Evolutionary conservation across 1,140 invertebrate species (phyloP).

Genomic region (Condylostylus longicornis): DNA sequence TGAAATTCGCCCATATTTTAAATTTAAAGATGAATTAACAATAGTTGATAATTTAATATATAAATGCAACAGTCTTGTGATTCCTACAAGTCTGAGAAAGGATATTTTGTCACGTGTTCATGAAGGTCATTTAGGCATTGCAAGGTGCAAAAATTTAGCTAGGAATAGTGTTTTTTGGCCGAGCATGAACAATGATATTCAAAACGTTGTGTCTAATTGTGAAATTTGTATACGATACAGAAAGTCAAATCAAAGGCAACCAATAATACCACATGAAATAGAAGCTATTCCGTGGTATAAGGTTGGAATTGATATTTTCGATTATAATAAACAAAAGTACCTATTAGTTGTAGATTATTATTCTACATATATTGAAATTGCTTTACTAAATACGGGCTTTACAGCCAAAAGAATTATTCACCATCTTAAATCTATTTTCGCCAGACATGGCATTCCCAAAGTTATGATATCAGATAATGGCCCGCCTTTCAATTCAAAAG

Average conservation of each 20-base stretch:
- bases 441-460: constrained; percentile 7
- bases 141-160: constrained; percentile 26
- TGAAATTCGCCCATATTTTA: constrained; percentile 25
- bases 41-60: constrained; percentile 24
- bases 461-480: constrained; percentile 7
- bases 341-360: constrained; percentile 17
- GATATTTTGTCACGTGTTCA: constrained; percentile 29
- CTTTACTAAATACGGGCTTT: constrained; percentile 2
- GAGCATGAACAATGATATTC: constrained; percentile 32
- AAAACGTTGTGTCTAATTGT: constrained; percentile 30
- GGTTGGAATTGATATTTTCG: constrained; percentile 18
- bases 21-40: constrained; percentile 21
- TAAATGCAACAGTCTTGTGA: constrained; percentile 23
- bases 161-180: constrained; percentile 33
- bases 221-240: constrained; percentile 5
- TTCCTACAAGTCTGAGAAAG: constrained; percentile 22
- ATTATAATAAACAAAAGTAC: constrained; percentile 20
- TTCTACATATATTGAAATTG: constrained; percentile 8
- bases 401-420: not conserved
- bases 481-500: constrained; percentile 5
- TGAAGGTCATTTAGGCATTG: constrained; percentile 32
- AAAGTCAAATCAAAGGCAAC: constrained; percentile 5
- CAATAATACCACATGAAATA: constrained; percentile 3
- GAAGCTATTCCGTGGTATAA: constrained; percentile 6
- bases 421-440: constrained; percentile 7